Evolutionary conservation across 2,888 invertebrate genomes (phyloP), one percentile per base, ranked within the genome.

Genomic region (Drosophila acutilabella): DNA sequence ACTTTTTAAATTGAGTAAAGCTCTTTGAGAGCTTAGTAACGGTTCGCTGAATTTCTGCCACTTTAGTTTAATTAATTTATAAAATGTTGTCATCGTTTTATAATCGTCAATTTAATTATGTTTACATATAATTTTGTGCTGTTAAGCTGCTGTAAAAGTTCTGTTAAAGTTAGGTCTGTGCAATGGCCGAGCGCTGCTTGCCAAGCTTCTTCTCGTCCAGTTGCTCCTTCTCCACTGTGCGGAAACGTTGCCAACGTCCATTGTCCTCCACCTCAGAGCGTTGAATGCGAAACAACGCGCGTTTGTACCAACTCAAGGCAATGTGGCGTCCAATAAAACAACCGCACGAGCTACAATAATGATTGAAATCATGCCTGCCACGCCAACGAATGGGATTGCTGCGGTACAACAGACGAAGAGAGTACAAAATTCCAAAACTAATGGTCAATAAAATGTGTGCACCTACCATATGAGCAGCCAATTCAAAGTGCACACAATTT

Each of bases 301-400:
- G 80, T 40, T 91, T 91, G 52, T 91, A 90, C 90, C 91, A 91
- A 48, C 91, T 91, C n/a, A 91, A 59, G 3, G 86, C 62, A 16
- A 91, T 90, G 52, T 82, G 74, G 10, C 92, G 89, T n/a, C 92
- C 92, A 62, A 92, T 87, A 47, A 86, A 92, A 47, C 92, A 92
- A 51, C 92, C 92, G 42, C 92, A 92, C 40, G 83, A 73, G 45
- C 88, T 80, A 71, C 92, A 92, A 57, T 92, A 92, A 59, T 92
- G 92, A 76, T 92, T 92, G 41, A 88, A 75, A 53, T 91, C 91
- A 16, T 90, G 81, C 1, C 91, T 82, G 2, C 91, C 91, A 10
- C 47, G 51, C 91, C 91, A 91, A 42, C 75, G 75, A 42, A 91
- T 90, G 48, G 91, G 90, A 40, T 80, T 81, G 70, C 91, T 91